phyloP scores from a whole-genome alignment of 2,797 vertebrate genomes.

The Steatocranus sp. region DNA sequence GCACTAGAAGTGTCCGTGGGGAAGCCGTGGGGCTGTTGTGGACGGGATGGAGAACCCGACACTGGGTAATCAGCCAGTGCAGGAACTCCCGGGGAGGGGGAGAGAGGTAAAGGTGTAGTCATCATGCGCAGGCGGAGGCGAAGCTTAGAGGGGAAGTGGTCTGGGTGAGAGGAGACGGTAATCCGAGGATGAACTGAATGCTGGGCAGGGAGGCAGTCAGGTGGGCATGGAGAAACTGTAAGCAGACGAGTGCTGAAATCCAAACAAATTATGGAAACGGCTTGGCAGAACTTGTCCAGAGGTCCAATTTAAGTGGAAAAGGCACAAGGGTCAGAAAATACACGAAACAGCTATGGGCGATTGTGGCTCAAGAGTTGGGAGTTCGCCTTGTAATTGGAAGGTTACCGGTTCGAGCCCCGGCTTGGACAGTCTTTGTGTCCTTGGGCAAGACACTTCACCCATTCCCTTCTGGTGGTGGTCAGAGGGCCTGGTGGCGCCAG shows the following conservation, averaged over 20 bases:
- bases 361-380: too few species aligned
- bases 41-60: fast-evolving
- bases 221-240: fast-evolving
- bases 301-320: too few species aligned
- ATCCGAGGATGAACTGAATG: not conserved
- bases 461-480: too few species aligned
- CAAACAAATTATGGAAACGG: not conserved
- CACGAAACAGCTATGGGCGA: too few species aligned
- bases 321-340: too few species aligned
- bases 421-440: too few species aligned
- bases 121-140: not conserved
- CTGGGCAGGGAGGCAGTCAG: not conserved
- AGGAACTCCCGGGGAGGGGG: not conserved
- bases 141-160: not conserved
- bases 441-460: too few species aligned
- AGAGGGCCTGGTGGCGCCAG: too few species aligned
- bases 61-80: not conserved
- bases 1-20: not conserved
- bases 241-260: fast-evolving
- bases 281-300: too few species aligned
- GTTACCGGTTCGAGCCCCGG: too few species aligned
- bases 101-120: not conserved
- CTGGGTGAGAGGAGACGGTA: not conserved
- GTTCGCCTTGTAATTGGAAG: too few species aligned
- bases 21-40: not conserved